A percentile compares a stretch with the other conserved stretches of the same genome.
phyloP scores from a whole-genome alignment of 2,888 invertebrate species.

The Cosmia pyralina region DNA sequence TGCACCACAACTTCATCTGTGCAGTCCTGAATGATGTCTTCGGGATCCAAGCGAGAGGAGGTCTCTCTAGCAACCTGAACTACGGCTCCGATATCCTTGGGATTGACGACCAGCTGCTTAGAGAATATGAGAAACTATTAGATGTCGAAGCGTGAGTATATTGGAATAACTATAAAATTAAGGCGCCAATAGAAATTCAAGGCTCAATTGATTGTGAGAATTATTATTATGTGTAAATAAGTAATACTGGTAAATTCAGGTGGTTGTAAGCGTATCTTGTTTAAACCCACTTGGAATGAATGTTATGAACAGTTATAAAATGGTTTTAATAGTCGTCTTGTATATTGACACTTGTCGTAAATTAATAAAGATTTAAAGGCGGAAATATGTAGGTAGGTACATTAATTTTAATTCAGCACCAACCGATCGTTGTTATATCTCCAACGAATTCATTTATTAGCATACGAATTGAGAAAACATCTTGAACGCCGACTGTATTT shows the following conservation, averaged over 20 bases:
- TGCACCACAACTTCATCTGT: slow-evolving; percentile 97
- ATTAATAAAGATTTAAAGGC: neutral
- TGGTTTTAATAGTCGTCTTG: neutral
- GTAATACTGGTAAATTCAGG: slow-evolving; percentile 43
- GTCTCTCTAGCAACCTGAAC: slow-evolving; percentile 95
- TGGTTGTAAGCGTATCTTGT: slow-evolving; percentile 1
- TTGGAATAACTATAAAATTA: slow-evolving; percentile 15
- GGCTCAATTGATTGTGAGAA: slow-evolving; percentile 19
- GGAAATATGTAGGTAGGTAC: neutral
- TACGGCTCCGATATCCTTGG: slow-evolving; percentile 96
- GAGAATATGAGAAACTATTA: slow-evolving; percentile 92
- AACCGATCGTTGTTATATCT: slow-evolving; percentile 31
- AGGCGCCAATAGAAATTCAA: slow-evolving; percentile 26
- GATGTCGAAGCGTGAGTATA: slow-evolving; percentile 86
- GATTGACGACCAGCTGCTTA: slow-evolving; percentile 94
- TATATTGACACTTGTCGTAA: neutral
- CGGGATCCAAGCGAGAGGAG: slow-evolving; percentile 96
- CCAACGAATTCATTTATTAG: slow-evolving; percentile 33
- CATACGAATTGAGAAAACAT: slow-evolving; percentile 33
- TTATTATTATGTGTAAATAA: slow-evolving; percentile 32
- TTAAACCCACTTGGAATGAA: neutral
- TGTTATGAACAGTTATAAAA: neutral
- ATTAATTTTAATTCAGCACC: neutral
- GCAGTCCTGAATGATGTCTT: slow-evolving; percentile 97
- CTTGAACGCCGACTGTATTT: slow-evolving; percentile 42